Evolutionary conservation across 1,140 invertebrate species (phyloP).

Genomic region (Cotesia typhae): DNA sequence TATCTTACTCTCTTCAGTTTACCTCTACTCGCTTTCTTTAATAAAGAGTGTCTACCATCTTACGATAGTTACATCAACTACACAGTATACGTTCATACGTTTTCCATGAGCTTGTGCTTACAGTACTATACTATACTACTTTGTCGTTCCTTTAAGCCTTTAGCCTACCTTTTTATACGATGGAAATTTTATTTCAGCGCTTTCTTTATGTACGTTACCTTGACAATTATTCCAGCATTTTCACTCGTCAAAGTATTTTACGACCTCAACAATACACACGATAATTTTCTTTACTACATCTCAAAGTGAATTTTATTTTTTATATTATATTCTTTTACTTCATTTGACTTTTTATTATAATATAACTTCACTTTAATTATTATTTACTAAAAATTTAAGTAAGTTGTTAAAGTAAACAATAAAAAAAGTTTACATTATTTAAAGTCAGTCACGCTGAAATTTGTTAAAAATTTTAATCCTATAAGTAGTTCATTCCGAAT

Average conservation of each 20-base stretch:
- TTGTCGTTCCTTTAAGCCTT: conserved; percentile 4
- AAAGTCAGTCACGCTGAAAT: too few species aligned
- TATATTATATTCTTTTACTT: too few species aligned
- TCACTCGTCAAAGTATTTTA: conserved; percentile 3
- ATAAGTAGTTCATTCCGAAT: too few species aligned
- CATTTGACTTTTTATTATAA: too few species aligned
- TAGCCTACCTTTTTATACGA: conserved; percentile 1
- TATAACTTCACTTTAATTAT: too few species aligned
- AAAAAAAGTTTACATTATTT: too few species aligned
- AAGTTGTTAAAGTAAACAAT: too few species aligned
- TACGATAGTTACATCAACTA: conserved; percentile 45
- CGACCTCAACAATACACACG: neutral
- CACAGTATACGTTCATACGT: conserved; percentile 39
- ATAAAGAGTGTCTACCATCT: conserved; percentile 43
- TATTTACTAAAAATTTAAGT: too few species aligned
- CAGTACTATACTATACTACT: conserved; percentile 1
- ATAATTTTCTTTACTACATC: neutral
- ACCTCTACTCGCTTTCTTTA: conserved; percentile 46
- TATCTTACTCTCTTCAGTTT: conserved; percentile 1
- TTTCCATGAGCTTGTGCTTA: conserved; percentile 5
- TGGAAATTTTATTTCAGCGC: neutral
- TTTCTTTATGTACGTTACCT: conserved; percentile 7
- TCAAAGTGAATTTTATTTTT: neutral
- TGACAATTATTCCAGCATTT: conserved; percentile 3
- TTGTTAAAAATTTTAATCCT: too few species aligned